These are phyloP conservation scores for Mylabris phalerata DNA, from an alignment of 1,140 invertebrate species.

Conservation along the genomic window DNA sequence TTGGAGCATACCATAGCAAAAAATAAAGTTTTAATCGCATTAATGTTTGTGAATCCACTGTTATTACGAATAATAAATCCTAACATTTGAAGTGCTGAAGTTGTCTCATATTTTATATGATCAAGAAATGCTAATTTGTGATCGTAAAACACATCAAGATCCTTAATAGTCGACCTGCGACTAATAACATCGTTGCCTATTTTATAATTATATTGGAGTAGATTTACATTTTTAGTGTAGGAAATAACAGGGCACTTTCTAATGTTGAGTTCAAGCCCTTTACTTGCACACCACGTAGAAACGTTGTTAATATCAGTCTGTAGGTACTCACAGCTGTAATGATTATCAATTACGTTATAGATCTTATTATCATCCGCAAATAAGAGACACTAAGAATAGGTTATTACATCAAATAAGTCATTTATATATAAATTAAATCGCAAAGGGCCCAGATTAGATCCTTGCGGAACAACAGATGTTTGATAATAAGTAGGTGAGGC, in stretches of 20 bases:
- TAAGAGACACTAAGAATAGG: not conserved
- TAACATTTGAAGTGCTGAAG: too few species aligned
- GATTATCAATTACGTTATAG: not conserved
- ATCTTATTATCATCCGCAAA: not conserved
- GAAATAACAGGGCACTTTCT: not conserved
- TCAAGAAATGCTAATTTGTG: too few species aligned
- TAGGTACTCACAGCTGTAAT: not conserved
- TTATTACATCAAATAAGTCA: not conserved
- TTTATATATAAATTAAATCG: not conserved
- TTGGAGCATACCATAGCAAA: too few species aligned
- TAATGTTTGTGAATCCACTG: too few species aligned
- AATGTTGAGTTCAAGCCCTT: not conserved
- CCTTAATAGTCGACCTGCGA: too few species aligned
- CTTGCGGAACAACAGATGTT: too few species aligned
- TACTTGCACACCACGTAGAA: not conserved
- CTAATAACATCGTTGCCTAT: not conserved
- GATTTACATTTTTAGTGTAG: not conserved
- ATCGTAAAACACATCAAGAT: too few species aligned
- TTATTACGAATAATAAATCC: too few species aligned
- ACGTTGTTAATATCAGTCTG: not conserved
- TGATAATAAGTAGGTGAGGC: too few species aligned
- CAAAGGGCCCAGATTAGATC: not conserved
- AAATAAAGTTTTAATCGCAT: too few species aligned
- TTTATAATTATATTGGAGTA: not conserved
- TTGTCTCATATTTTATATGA: too few species aligned